phyloP scores from a whole-genome alignment of 2,888 invertebrate genomes.

The Hypena proboscidalis region DNA sequence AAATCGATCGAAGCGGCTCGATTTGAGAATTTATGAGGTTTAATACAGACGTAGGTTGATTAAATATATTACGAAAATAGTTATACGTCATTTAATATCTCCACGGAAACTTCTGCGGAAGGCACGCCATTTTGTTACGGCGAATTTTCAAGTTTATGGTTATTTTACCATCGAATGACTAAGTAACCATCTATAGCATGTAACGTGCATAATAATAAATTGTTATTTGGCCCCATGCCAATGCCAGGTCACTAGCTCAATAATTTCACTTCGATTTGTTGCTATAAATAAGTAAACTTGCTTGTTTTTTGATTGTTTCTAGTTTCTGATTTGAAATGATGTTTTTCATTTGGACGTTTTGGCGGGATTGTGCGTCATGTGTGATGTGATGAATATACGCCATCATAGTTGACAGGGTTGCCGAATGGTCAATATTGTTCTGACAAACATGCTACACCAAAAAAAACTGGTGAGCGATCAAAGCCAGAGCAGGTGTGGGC shows the following conservation, averaged over 20 bases:
- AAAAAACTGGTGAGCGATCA: no score
- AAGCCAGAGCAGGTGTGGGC: no score
- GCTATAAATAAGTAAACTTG: constrained; percentile 25
- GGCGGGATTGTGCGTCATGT: neutral
- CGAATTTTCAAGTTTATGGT: neutral
- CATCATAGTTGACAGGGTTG: no score
- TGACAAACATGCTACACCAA: no score
- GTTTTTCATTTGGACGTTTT: constrained; percentile 5
- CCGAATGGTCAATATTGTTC: no score
- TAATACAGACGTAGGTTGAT: constrained; percentile 9
- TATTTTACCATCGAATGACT: neutral
- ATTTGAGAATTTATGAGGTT: constrained; percentile 12
- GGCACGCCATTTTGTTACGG: constrained; percentile 18
- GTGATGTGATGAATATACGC: no score
- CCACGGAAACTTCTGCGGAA: constrained; percentile 11
- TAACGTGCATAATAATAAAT: constrained; percentile 5
- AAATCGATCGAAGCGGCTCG: constrained; percentile 16
- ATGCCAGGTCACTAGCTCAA: constrained; percentile 46
- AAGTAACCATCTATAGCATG: neutral
- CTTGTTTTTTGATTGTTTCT: neutral
- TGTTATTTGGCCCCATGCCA: constrained; percentile 50
- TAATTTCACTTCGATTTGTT: constrained; percentile 45
- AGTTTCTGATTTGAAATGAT: neutral
- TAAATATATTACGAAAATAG: constrained; percentile 14
- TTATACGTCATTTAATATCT: constrained; percentile 11